A percentile compares a stretch with the other conserved stretches of the same genome.
Evolutionary conservation across 2,888 invertebrate genomes (phyloP).

Genomic region (Willowsia nigromaculata): DNA sequence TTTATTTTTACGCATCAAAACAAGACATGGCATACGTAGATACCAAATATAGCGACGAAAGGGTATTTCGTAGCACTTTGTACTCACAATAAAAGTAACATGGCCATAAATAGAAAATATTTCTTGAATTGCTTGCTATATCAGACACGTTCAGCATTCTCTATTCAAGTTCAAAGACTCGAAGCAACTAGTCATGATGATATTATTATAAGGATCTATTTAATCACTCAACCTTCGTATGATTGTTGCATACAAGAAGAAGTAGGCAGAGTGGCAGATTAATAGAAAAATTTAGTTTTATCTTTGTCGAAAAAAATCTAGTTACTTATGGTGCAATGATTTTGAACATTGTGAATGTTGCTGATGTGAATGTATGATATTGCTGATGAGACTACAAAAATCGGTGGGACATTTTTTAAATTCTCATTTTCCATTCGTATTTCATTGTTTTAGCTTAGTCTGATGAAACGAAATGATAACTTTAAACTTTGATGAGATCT

Average conservation of each 20-base stretch:
- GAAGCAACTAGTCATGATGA: slow-evolving; percentile 1
- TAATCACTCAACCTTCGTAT: slow-evolving; percentile 25
- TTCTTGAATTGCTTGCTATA: not conserved
- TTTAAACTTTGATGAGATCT: not conserved
- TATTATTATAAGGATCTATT: not conserved
- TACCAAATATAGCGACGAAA: slow-evolving; percentile 50
- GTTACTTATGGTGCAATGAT: too few relatives aligned
- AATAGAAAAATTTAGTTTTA: too few relatives aligned
- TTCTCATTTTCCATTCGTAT: not conserved
- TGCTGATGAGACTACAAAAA: not conserved
- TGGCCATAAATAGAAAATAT: slow-evolving; percentile 4
- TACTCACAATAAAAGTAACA: not conserved
- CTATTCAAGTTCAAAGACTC: slow-evolving; percentile 3
- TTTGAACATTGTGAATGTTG: too few relatives aligned
- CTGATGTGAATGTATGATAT: not conserved
- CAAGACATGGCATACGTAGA: slow-evolving; percentile 32
- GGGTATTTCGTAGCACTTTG: not conserved
- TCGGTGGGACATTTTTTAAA: not conserved
- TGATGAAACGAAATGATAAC: not conserved
- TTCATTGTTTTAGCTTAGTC: not conserved
- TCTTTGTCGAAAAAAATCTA: too few relatives aligned
- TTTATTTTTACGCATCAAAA: not conserved
- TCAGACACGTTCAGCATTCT: not conserved
- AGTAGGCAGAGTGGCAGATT: too few relatives aligned
- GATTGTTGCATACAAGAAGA: too few relatives aligned